phyloP scores from a whole-genome alignment of 2,113 vertebrate species.

The Philantomba maxwellii region DNA sequence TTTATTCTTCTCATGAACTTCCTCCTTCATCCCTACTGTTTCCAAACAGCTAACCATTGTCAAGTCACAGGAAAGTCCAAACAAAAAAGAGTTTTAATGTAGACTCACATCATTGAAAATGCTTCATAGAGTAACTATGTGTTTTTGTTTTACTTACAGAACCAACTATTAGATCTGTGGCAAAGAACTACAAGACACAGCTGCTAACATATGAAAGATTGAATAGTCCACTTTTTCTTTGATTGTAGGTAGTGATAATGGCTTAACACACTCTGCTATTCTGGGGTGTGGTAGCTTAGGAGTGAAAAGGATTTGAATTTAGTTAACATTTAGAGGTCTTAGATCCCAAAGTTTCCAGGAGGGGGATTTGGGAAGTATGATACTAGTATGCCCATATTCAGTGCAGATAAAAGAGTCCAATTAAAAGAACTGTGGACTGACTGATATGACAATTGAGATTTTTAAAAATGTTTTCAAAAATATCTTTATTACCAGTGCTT shows the following conservation, averaged over 20 bases:
- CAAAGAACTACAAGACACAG: neutral
- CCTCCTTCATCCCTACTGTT: neutral
- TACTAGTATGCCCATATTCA: neutral
- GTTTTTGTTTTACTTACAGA: neutral
- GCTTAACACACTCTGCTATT: neutral
- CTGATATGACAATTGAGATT: neutral
- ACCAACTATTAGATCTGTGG: neutral
- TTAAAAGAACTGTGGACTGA: neutral
- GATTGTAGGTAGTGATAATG: neutral
- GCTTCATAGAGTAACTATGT: neutral
- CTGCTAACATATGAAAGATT: neutral
- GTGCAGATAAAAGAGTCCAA: neutral
- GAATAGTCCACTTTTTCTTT: neutral
- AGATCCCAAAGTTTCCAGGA: neutral
- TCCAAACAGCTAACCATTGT: neutral
- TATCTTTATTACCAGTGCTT: neutral
- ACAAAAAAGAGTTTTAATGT: neutral
- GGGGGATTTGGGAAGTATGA: neutral
- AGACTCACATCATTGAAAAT: neutral
- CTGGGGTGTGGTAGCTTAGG: neutral
- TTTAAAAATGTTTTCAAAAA: neutral
- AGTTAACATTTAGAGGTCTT: neutral
- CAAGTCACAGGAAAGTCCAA: neutral
- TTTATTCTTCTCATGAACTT: neutral
- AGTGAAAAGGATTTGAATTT: neutral